These are phyloP conservation scores for Aspidiotus destructor DNA, from an alignment of 2,888 invertebrate species.

Conservation along the genomic window DNA sequence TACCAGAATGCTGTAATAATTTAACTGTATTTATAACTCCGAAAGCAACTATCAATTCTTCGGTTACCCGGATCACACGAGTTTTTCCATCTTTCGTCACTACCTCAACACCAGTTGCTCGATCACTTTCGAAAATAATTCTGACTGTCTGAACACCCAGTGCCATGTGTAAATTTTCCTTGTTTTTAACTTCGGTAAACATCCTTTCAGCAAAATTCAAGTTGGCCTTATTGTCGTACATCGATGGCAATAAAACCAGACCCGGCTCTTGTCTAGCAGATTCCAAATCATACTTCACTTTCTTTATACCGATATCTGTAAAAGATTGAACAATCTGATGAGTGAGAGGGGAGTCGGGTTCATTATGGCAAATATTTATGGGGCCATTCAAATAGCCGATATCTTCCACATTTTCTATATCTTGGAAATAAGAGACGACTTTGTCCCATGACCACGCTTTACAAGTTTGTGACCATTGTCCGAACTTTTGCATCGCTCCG, in stretches of 20 bases:
- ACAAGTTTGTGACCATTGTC: conserved; percentile 3
- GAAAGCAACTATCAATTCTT: conserved; percentile 20
- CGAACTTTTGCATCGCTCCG: conserved; percentile 12
- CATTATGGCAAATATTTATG: background rate
- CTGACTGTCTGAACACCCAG: background rate
- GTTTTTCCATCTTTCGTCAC: background rate
- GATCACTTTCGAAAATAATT: conserved; percentile 11
- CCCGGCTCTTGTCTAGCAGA: conserved; percentile 8
- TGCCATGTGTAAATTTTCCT: conserved; percentile 16
- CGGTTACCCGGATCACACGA: background rate
- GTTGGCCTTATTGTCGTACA: conserved; percentile 7
- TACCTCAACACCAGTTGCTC: conserved; percentile 19
- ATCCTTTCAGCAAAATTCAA: conserved; percentile 19
- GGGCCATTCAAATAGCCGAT: background rate
- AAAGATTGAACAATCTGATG: conserved; percentile 11
- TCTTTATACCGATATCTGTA: conserved; percentile 5
- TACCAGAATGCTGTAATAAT: conserved; percentile 17
- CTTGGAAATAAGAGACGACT: conserved; percentile 8
- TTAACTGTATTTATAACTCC: conserved; percentile 9
- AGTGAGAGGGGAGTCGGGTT: conserved; percentile 4
- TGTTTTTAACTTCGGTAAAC: conserved; percentile 14
- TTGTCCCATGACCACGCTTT: conserved; percentile 21
- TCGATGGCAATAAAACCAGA: background rate
- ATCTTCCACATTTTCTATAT: conserved; percentile 9
- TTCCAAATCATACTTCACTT: background rate